Conservation (phyloP, 64 coral and sea anemone genomes). For the Porites lutea region DNA sequence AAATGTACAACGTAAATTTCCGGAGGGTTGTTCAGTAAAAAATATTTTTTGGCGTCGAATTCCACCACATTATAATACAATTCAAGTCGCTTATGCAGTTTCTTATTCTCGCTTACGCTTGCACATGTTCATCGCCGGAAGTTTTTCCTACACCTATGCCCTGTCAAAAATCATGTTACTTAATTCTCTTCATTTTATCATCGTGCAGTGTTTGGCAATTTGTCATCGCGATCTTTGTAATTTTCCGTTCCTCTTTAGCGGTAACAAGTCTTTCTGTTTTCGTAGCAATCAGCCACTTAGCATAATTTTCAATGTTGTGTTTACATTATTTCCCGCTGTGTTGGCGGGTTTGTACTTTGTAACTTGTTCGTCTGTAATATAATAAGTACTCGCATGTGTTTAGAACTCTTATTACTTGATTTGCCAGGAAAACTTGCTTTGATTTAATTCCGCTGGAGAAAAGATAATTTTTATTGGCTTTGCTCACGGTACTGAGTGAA, state of each 20-base stretch:
- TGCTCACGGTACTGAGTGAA: not conserved
- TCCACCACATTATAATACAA: not conserved
- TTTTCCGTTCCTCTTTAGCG: constrained; percentile 8
- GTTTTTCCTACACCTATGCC: not conserved
- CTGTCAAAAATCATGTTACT: not conserved
- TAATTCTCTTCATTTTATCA: not conserved
- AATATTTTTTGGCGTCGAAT: not conserved
- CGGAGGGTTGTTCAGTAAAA: not conserved
- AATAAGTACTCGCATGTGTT: not conserved
- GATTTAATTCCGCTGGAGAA: too few species aligned
- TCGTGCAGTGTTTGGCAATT: not conserved
- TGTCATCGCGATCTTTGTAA: not conserved
- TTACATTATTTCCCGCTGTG: not conserved
- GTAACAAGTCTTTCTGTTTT: not conserved
- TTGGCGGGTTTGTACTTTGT: constrained; percentile 4
- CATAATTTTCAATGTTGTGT: not conserved
- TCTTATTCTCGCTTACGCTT: too few species aligned
- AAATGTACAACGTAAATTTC: not conserved
- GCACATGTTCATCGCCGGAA: not conserved
- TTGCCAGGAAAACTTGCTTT: too few species aligned
- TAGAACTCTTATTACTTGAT: not conserved
- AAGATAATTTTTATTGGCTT: too few species aligned
- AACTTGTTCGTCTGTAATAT: not conserved
- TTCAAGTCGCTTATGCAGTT: not conserved
- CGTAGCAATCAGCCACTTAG: not conserved